A percentile compares a stretch with the other conserved stretches of the same genome.
Evolutionary conservation across 2,113 vertebrate species (phyloP).

Genomic region (Engystomops pustulosus): DNA sequence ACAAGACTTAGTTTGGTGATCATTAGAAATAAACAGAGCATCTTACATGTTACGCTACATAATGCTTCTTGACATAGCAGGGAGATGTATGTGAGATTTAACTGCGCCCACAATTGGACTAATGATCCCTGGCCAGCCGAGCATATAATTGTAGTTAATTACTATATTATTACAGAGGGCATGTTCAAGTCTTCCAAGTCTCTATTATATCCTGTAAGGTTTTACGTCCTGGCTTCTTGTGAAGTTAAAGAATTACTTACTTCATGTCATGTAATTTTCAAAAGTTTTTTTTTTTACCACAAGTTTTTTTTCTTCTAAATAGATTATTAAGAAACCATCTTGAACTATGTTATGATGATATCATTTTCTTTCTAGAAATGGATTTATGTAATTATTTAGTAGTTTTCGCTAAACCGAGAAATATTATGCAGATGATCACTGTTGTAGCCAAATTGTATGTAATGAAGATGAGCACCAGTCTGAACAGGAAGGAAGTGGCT

Average conservation of each 20-base stretch:
- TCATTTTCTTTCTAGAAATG: neutral
- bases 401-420: neutral
- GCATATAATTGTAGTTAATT: slow-evolving; percentile 49
- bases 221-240: neutral
- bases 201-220: neutral
- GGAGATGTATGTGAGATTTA: neutral
- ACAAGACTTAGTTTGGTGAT: neutral
- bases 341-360: neutral
- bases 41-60: neutral
- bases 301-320: slow-evolving; percentile 1
- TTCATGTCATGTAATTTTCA: neutral
- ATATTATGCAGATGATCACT: neutral
- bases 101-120: slow-evolving; percentile 29
- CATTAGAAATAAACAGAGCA: slow-evolving; percentile 17
- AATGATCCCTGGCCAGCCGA: slow-evolving; percentile 25
- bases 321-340: neutral
- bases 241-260: slow-evolving; percentile 4
- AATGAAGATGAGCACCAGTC: neutral
- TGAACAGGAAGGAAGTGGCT: neutral
- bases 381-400: neutral
- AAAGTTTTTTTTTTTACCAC: neutral
- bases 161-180: slow-evolving; percentile 32
- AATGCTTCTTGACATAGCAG: slow-evolving; percentile 30
- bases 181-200: slow-evolving; percentile 15
- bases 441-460: neutral